Evolutionary conservation across 2,888 invertebrate genomes (phyloP), one percentile per base, ranked within the genome.

Genomic region (Cephus runcator): DNA sequence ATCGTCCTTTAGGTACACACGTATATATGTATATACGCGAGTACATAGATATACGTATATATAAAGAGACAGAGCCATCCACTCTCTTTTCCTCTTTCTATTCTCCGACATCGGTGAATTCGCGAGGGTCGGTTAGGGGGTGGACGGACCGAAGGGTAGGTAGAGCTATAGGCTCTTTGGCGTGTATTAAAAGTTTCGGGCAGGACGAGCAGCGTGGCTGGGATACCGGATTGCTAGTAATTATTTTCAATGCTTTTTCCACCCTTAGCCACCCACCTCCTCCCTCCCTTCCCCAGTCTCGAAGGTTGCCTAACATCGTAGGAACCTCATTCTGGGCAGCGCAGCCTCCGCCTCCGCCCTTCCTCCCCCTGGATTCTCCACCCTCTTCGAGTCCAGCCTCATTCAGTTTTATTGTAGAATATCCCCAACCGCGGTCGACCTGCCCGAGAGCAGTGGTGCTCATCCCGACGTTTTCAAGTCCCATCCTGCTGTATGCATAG

Each of bases 391-490:
- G 80, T 82, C 79, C 80, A 73, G 74, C 79, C 83, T 86, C 86
- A 82, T 88, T 86, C 80, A 80, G 79, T 85, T 88, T 87, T 86
- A 87, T 88, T 84, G 84, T 85, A 81, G 85, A 84, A 86, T 86
- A 86, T 86, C 82, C 82, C 85, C 83, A 83, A 83, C 79, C 80
- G 81, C 81, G 83, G 80, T 80, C 76, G 78, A 12, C 81, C 75
- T 78, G 74, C 76, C 82, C 79, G 80, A 12, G 0, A 36, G 3
- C 83, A 81, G 82, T 35, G 84, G 81, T 82, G 80, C 85, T 84
- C 82, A 83, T 83, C 85, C 77, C 74, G 81, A 82, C 74, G 12
- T 75, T 68, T 34, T 30, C 68, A 35, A 68, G 76, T 30, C 76
- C 34, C 15, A 11, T 6, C 34, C 15, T 33, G 15, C 23, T 15